Conservation (phyloP, 2,113 vertebrate species). For the Saguinus midas region DNA sequence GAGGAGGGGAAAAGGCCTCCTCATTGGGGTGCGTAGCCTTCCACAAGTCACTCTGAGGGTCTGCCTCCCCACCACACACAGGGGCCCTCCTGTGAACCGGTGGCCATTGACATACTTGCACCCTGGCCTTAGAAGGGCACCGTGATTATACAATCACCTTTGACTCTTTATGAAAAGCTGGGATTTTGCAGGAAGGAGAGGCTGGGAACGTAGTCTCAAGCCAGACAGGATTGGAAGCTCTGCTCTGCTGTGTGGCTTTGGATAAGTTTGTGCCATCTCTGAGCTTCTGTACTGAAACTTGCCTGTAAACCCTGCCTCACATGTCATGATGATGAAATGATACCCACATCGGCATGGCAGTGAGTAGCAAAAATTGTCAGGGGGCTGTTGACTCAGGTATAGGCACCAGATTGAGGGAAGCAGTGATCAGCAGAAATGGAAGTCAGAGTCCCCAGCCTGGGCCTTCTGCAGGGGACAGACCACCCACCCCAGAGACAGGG, state of each 20-base stretch:
- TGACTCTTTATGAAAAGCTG: no score
- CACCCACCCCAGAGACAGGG: background rate
- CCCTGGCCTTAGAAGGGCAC: background rate
- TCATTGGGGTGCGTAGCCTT: background rate
- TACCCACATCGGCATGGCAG: background rate
- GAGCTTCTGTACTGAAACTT: background rate
- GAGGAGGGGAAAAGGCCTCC: background rate
- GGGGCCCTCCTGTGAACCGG: background rate
- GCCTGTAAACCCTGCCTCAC: background rate
- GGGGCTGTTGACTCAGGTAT: background rate
- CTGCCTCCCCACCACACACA: background rate
- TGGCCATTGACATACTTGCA: background rate
- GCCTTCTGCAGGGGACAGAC: background rate
- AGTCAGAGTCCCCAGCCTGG: background rate
- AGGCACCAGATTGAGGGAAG: no score
- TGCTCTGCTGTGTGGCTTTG: background rate
- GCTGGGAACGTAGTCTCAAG: background rate
- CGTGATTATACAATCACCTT: rapidly evolving
- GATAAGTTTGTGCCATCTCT: background rate
- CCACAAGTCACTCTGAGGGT: background rate
- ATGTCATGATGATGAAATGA: rapidly evolving
- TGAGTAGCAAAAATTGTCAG: rapidly evolving
- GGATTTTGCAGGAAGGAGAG: no score
- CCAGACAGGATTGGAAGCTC: background rate
- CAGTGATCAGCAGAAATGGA: background rate